Percentiles rank a stretch among this genome's conserved stretches.
phyloP scores from a whole-genome alignment of 1,140 invertebrate species.

The Nasonia giraulti region DNA sequence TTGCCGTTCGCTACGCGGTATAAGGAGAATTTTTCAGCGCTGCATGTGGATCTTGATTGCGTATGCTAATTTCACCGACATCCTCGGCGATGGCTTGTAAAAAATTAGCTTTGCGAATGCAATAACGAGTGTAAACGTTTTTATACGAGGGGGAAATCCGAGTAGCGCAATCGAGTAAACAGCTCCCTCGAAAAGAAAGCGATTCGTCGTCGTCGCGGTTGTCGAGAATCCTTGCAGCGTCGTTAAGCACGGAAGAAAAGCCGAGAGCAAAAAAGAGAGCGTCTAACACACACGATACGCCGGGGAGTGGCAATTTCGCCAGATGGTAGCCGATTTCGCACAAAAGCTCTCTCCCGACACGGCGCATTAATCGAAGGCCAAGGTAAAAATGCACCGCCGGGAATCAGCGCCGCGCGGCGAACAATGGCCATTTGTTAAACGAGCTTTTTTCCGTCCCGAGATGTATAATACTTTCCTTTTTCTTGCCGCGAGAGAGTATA shows the following conservation, averaged over 20 bases:
- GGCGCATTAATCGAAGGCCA: constrained; percentile 24
- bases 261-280: background rate
- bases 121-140: no score
- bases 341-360: background rate
- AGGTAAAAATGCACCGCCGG: background rate
- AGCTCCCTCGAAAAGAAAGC: background rate
- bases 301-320: constrained; percentile 5
- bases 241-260: background rate
- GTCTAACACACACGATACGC: background rate
- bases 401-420: background rate
- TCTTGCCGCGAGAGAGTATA: background rate
- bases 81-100: no score
- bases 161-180: background rate
- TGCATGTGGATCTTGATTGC: no score
- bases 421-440: constrained; percentile 39
- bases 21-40: no score
- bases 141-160: background rate
- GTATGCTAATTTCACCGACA: no score
- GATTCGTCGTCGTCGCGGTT: background rate
- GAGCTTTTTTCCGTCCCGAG: constrained; percentile 19
- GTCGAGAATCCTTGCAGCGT: background rate
- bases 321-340: constrained; percentile 16
- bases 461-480: background rate
- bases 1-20: no score
- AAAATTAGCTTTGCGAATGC: no score